Percentiles rank a stretch among this genome's conserved stretches.
phyloP scores from a whole-genome alignment of 1,140 invertebrate genomes.

The Lepidurus couesii region DNA sequence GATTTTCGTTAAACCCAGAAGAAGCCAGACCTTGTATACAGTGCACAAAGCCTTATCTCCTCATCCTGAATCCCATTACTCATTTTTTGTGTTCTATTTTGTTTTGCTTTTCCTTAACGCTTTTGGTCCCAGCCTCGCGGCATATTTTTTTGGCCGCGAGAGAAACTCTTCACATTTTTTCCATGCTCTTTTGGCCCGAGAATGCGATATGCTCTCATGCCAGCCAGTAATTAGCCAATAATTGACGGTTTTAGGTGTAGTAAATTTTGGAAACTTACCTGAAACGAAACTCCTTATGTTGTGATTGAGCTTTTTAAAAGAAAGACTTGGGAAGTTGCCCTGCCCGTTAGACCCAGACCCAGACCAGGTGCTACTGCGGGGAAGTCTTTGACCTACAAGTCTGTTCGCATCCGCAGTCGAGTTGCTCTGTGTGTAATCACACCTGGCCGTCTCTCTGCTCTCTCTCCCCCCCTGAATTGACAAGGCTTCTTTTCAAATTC shows the following conservation, averaged over 20 bases:
- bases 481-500: not conserved
- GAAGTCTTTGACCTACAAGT: slow-evolving; percentile 14
- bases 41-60: not conserved
- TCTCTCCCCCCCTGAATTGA: not conserved
- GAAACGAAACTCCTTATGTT: not conserved
- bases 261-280: not conserved
- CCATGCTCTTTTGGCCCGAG: not conserved
- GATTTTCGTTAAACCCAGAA: not conserved
- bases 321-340: not conserved
- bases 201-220: not conserved
- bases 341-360: not conserved
- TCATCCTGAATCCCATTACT: not conserved
- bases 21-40: not conserved
- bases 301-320: not conserved
- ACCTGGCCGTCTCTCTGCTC: not conserved
- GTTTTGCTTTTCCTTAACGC: not conserved
- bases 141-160: not conserved
- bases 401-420: slow-evolving; percentile 6
- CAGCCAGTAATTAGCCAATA: slow-evolving; percentile 10
- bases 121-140: not conserved
- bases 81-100: not conserved
- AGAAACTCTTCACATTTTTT: not conserved
- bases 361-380: not conserved
- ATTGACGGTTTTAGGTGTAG: not conserved
- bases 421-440: slow-evolving; percentile 3